Base-by-base conservation (phyloP, 1,140 invertebrate genomes). In the Pseudomyrmex pallidus region DNA sequence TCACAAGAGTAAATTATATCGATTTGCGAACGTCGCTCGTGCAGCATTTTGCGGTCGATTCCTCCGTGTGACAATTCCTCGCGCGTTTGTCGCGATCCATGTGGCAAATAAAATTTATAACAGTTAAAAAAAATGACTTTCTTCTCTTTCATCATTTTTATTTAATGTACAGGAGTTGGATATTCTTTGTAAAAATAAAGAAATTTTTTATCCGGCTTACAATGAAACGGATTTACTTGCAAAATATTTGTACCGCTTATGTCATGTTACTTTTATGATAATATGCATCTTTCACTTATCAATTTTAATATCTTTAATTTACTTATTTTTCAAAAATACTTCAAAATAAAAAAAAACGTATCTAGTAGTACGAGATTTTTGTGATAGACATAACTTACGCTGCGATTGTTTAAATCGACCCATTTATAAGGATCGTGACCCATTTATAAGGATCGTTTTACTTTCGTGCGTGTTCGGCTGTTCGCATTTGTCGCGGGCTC, bases 1-100 rank as follows among this genome's bases (percentile, higher is more conserved):
- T 46, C 83, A 63, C 70, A 72, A 56, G 64, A 66, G 48, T 63
- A 83, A 83, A 83, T 87, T 74, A 64, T 56, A 83, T 86, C 78
- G 78, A 87, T 76, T 86, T 82, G 72, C 84, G 59, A 68, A 64
- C 77, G 59, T 77, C 72, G 70, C 48, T 70, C 54, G 56, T 20
- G 56, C 56, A 35, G 72, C 72, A 22, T 35, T 62, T 73, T 74
- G 25, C 59, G 57, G 62, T 85, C 57, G 22, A 86, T 76, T 76
- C 50, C 52, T 64, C 25, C 13, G 17, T 12, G 61, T 62, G 62
- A 74, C 73, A 70, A 25, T 72, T 70, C 66, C 59, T 72, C 67
- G 35, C 35, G 50, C 35, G 73, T 20, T 59, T 50, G 46, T 50
- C 57, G 46, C n/a, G 61, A 8, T 17, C 20, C 7, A 15, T 59